phyloP scores from a whole-genome alignment of 1,140 invertebrate species.

The Eriosoma lanigerum region DNA sequence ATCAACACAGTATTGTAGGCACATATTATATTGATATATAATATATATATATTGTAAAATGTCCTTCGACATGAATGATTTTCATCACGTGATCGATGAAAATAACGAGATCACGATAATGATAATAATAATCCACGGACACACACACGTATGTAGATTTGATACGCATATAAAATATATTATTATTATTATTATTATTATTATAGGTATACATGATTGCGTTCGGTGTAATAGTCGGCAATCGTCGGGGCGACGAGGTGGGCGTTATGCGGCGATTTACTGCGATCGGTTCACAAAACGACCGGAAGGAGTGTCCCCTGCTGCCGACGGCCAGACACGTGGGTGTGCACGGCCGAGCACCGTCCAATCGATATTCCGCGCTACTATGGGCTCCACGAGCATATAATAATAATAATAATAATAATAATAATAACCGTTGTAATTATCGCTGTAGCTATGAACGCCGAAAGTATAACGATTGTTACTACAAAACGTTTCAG shows the following conservation, averaged over 20 bases:
- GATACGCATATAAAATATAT: too few species aligned
- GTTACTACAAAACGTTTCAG: too few species aligned
- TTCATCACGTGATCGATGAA: too few species aligned
- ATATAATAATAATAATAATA: too few species aligned
- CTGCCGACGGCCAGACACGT: conserved; percentile 5
- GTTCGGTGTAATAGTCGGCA: not conserved
- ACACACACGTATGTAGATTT: too few species aligned
- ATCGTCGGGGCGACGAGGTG: not conserved
- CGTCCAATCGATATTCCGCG: conserved; percentile 25
- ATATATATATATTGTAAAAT: too few species aligned
- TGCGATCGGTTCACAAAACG: conserved; percentile 6
- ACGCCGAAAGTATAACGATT: not conserved
- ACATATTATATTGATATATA: too few species aligned
- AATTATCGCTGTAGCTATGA: not conserved
- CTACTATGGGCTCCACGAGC: not conserved
- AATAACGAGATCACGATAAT: too few species aligned
- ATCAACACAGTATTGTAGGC: too few species aligned
- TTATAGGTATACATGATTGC: not conserved
- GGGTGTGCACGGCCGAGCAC: conserved; percentile 18
- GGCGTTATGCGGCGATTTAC: conserved; percentile 31
- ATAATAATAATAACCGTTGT: not conserved
- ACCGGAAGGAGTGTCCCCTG: conserved; percentile 42
- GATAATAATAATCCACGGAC: too few species aligned
- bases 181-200: too few species aligned
- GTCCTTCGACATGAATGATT: too few species aligned